Conservation (phyloP, 2,888 invertebrate genomes). For the Helleia helle region DNA sequence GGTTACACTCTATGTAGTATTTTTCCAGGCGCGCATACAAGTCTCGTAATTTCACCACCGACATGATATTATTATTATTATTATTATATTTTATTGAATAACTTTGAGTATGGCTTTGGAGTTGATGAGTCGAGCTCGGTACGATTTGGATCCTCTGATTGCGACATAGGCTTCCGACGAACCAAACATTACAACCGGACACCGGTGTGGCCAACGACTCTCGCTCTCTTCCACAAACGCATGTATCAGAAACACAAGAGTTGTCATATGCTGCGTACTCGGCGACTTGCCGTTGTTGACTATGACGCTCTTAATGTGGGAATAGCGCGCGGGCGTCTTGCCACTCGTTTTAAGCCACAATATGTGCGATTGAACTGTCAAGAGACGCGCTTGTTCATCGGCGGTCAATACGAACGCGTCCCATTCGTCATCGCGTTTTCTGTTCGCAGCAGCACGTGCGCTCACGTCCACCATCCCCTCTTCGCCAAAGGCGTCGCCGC, state of each 20-base stretch:
- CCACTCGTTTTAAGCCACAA: slow-evolving; percentile 9
- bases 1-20: no score
- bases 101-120: slow-evolving; percentile 2
- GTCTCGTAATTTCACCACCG: no score
- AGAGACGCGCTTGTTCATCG: slow-evolving; percentile 7
- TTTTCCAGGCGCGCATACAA: no score
- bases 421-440: slow-evolving; percentile 5
- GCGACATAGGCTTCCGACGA: background rate
- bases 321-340: slow-evolving; percentile 6
- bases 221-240: slow-evolving; percentile 6
- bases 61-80: no score
- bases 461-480: no score
- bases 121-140: slow-evolving; percentile 4
- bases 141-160: background rate
- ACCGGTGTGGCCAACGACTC: slow-evolving; percentile 4
- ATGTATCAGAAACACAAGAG: slow-evolving; percentile 6
- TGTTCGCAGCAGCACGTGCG: no score
- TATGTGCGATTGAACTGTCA: slow-evolving; percentile 9
- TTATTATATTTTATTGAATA: no score
- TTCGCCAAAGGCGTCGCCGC: no score
- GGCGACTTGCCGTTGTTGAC: no score
- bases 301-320: slow-evolving; percentile 3
- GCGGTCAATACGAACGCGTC: slow-evolving; percentile 3
- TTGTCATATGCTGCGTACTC: slow-evolving; percentile 2
- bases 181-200: slow-evolving; percentile 5